phyloP scores from a whole-genome alignment of 2,113 vertebrate genomes.

The Pangasianodon gigas region DNA sequence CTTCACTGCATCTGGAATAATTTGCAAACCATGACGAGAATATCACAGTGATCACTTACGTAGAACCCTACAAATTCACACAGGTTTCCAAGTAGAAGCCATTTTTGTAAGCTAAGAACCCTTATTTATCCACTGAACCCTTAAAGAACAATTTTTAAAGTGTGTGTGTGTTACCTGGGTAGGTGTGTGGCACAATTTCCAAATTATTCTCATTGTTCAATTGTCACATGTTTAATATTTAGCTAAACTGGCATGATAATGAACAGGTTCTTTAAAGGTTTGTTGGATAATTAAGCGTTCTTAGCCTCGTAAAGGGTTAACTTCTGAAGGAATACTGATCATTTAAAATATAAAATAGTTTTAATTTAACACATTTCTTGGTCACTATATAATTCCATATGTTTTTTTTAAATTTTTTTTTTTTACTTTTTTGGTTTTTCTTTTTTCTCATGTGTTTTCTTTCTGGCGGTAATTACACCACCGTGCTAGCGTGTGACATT shows the following conservation, averaged over 20 bases:
- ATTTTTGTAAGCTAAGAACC: too few relatives aligned
- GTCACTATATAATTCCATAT: neutral
- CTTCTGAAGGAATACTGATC: neutral
- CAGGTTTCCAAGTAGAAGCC: too few relatives aligned
- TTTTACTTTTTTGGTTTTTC: neutral
- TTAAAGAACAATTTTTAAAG: neutral
- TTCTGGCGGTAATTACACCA: neutral
- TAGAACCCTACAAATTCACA: too few relatives aligned
- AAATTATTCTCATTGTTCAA: neutral
- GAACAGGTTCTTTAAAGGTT: neutral
- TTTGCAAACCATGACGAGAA: neutral
- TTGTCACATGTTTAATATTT: neutral
- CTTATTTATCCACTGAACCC: neutral
- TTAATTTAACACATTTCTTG: neutral
- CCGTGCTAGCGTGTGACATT: constrained; percentile 25
- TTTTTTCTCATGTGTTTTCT: neutral
- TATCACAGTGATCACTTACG: too few relatives aligned
- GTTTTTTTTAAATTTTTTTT: neutral
- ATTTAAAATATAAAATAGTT: neutral
- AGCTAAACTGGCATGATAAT: neutral
- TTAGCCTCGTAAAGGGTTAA: neutral
- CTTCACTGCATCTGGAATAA: neutral
- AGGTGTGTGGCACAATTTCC: neutral
- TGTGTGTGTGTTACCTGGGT: neutral
- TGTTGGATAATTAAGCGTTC: neutral